Conservation (phyloP, 2,797 vertebrate genomes). For the Hypotaenidia okinawae region DNA sequence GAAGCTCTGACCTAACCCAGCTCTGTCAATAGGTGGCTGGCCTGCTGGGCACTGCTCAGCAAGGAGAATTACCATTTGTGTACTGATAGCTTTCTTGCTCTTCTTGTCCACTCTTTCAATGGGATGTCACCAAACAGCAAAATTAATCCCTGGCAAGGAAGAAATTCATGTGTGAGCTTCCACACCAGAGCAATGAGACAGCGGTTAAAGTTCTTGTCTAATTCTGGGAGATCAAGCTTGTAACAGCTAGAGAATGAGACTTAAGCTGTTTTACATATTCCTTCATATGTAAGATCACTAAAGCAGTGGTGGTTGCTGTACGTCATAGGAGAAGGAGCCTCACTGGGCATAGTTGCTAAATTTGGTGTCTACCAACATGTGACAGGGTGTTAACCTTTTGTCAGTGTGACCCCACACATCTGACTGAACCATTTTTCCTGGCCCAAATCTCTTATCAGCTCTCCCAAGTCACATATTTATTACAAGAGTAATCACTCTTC, state of each 20-base stretch:
- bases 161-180: not conserved
- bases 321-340: not conserved
- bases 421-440: slow-evolving; percentile 18
- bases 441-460: not conserved
- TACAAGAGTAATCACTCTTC: not conserved
- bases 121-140: not conserved
- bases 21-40: not conserved
- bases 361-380: not conserved
- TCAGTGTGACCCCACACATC: not conserved
- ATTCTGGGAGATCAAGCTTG: slow-evolving; percentile 40
- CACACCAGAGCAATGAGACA: not conserved
- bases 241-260: slow-evolving; percentile 24
- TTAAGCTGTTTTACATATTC: slow-evolving; percentile 46
- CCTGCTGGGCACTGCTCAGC: not conserved
- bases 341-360: not conserved
- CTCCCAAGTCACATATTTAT: not conserved
- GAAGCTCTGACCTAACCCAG: not conserved
- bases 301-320: not conserved
- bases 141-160: not conserved
- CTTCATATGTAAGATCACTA: not conserved
- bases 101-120: not conserved
- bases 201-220: slow-evolving; percentile 1
- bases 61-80: not conserved
- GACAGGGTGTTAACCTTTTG: not conserved
- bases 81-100: not conserved